These are phyloP conservation scores for Pseudomyrmex flavicornis DNA, from an alignment of 1,140 invertebrate species.

Conservation along the genomic window DNA sequence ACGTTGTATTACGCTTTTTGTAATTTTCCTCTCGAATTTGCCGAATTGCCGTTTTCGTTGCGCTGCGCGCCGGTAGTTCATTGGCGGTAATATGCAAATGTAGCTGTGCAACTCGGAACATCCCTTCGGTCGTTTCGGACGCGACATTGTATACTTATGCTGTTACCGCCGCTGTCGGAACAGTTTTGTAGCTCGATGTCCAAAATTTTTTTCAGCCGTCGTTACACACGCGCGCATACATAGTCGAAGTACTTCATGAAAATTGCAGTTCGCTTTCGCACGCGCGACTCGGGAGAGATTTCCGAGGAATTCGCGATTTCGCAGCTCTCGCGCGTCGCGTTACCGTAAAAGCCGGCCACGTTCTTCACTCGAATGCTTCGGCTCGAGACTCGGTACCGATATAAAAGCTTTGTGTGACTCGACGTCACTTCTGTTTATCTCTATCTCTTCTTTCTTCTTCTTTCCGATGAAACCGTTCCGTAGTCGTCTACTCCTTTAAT, in stretches of 20 bases:
- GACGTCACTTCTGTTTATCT: conserved; percentile 12
- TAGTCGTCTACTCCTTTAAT: not conserved
- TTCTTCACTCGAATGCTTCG: not conserved
- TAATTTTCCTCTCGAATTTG: not conserved
- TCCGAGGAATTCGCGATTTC: conserved; percentile 27
- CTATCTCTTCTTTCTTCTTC: not conserved
- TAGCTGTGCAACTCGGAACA: not conserved
- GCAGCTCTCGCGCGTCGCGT: not conserved
- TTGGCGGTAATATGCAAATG: conserved; percentile 38
- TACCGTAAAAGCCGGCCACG: conserved; percentile 5
- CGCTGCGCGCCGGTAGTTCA: not conserved
- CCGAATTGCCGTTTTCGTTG: conserved; percentile 10
- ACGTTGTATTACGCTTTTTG: conserved; percentile 14
- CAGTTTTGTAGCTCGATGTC: conserved; percentile 41
- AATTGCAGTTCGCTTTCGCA: conserved; percentile 31
- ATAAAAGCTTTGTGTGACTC: conserved; percentile 17
- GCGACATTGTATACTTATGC: conserved; percentile 30
- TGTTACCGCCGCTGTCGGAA: not conserved
- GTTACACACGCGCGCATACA: not conserved
- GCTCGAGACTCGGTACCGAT: conserved; percentile 2
- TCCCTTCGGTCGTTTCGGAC: conserved; percentile 33
- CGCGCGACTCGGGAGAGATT: conserved; percentile 15
- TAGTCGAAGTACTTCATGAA: conserved; percentile 30
- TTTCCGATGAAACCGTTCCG: not conserved
- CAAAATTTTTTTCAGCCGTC: conserved; percentile 30